phyloP scores from a whole-genome alignment of 2,797 vertebrate species.

The Parambassis ranga region DNA sequence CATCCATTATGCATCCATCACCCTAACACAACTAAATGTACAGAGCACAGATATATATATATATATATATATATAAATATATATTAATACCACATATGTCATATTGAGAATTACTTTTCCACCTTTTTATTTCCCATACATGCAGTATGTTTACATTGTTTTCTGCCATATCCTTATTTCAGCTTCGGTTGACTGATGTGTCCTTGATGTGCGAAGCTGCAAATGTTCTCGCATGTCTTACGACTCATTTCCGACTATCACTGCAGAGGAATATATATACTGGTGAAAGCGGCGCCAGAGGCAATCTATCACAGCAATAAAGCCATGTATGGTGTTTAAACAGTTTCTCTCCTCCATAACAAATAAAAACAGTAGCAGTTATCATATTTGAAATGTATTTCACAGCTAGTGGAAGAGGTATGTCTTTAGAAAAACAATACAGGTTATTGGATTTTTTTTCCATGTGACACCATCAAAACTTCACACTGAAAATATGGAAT shows the following conservation, averaged over 20 bases:
- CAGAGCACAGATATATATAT: not conserved
- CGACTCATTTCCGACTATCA: constrained; percentile 28
- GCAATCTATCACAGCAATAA: constrained; percentile 49
- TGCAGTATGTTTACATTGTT: not conserved
- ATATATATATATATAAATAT: too few species aligned
- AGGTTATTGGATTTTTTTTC: constrained; percentile 31
- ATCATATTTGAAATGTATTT: constrained; percentile 31
- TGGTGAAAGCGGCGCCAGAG: constrained; percentile 17
- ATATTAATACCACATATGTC: not conserved
- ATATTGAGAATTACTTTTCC: constrained; percentile 1
- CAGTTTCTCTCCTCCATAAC: constrained; percentile 23
- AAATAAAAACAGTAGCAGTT: constrained; percentile 49
- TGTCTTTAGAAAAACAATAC: constrained; percentile 24
- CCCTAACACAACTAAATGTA: constrained; percentile 5
- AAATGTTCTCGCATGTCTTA: constrained; percentile 19
- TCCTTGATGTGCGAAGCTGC: constrained; percentile 16
- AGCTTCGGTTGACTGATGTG: constrained; percentile 15
- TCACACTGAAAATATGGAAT: constrained; percentile 22
- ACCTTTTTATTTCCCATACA: not conserved
- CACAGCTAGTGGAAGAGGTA: constrained; percentile 1
- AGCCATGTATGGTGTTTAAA: constrained; percentile 44
- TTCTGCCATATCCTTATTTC: not conserved
- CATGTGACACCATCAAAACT: constrained; percentile 2
- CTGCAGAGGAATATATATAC: constrained; percentile 34
- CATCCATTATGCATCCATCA: not conserved